Conservation (phyloP, 2,888 invertebrate species). For the Troilus luridus region DNA sequence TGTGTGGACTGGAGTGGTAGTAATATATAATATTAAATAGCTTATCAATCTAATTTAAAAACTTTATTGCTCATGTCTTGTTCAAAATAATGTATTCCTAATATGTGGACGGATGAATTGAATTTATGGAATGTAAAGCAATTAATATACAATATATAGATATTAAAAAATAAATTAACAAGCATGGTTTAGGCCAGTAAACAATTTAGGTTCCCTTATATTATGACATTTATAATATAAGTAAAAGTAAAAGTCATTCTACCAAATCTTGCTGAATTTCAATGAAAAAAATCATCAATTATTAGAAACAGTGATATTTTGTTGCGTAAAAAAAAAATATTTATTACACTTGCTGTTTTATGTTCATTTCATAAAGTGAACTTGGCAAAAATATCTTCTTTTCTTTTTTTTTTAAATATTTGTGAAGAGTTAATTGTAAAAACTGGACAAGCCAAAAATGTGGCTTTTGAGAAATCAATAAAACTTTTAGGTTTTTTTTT, state of each 20-base stretch:
- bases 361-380: not conserved
- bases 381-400: not conserved
- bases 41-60: no score
- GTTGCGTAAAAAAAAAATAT: not conserved
- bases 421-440: not conserved
- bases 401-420: not conserved
- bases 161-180: not conserved
- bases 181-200: not conserved
- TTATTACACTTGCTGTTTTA: not conserved
- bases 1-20: no score
- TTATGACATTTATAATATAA: not conserved
- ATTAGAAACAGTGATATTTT: not conserved
- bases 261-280: not conserved
- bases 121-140: conserved; percentile 1
- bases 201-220: not conserved
- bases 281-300: not conserved
- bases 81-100: not conserved
- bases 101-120: not conserved
- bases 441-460: not conserved
- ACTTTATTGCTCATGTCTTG: not conserved
- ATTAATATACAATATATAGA: no score
- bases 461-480: not conserved
- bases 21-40: no score
- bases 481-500: no score
- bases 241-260: not conserved